Base-by-base conservation (phyloP, 2,888 invertebrate genomes). In the Acanthosepion pharaonis region DNA sequence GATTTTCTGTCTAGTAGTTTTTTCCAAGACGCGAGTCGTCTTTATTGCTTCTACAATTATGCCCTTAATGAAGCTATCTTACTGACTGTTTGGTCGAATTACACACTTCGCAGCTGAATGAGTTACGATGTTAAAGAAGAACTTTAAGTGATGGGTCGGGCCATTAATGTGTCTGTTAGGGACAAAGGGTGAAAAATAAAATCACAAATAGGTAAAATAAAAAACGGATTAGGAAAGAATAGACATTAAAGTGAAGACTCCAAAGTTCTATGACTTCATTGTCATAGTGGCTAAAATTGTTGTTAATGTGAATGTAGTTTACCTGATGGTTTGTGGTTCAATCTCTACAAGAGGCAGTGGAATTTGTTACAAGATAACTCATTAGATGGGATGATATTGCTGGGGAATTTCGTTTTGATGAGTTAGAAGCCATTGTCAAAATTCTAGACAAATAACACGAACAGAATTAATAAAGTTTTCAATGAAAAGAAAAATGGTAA, bases 41-140 rank as follows among this genome's bases (percentile, higher is more conserved):
- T 59, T 23, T 23, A 20, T 59, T 59, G 59, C 20, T 78, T 78
- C 78, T 78, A n/a, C n/a, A 33, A n/a, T 78, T 33, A 78, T 15
- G 15, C 11, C 33, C 78, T n/a, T 78, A 78, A 78, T 33, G 78
- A 33, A 78, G 78, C 78, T 78, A n/a, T 78, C 33, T n/a, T 18
- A 33, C 78, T n/a, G 78, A 33, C 78, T 78, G 78, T n/a, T 78
- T 78, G n/a, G 78, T 78, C 78, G 78, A 78, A 78, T 78, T 78
- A 78, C 33, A 78, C 78, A 33, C n/a, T 78, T 78, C 78, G 78
- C 78, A 78, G 78, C n/a, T 78, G n/a, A 78, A 15, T 78, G 78
- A 78, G 9, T 78, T 78, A 78, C 78, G n/a, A 78, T 33, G n/a
- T 11, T 3, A n/a, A 78, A 78, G n/a, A 78, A 33, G 18, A 18